Evolutionary conservation across 2,888 invertebrate species (phyloP).

Genomic region (Agrypnus murinus): DNA sequence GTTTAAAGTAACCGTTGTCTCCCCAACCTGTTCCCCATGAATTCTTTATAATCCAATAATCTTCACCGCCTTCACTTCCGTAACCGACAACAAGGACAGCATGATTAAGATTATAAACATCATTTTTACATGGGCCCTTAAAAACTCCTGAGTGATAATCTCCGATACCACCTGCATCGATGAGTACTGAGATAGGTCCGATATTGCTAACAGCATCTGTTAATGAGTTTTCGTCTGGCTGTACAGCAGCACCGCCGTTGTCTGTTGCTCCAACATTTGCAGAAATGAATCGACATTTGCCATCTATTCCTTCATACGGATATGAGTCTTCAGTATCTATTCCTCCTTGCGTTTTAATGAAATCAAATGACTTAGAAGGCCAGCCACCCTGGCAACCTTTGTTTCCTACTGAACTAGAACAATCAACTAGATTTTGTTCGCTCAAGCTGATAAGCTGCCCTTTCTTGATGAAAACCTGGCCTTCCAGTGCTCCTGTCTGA

Average conservation of each 20-base stretch:
- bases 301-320: not conserved
- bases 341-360: too few relatives aligned
- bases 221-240: too few relatives aligned
- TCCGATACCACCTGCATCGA: not conserved
- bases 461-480: not conserved
- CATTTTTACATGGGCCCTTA: not conserved
- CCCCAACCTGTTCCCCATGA: slow-evolving; percentile 74
- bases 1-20: slow-evolving; percentile 60
- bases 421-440: too few relatives aligned
- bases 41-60: slow-evolving; percentile 82
- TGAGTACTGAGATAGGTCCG: not conserved
- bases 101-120: slow-evolving; percentile 80
- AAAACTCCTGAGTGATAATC: not conserved
- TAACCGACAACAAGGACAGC: slow-evolving; percentile 87
- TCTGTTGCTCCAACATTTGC: too few relatives aligned
- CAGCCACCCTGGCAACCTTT: not conserved
- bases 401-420: too few relatives aligned
- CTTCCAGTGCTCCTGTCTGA: not conserved
- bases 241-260: too few relatives aligned
- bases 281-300: not conserved
- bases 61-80: slow-evolving; percentile 77
- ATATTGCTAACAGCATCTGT: not conserved
- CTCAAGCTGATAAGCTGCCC: not conserved
- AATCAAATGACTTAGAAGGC: too few relatives aligned
- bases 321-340: not conserved